Evolutionary conservation across 53 echinoderm and acorn worm genomes (phyloP).

Genomic region (Luidia sarsii): DNA sequence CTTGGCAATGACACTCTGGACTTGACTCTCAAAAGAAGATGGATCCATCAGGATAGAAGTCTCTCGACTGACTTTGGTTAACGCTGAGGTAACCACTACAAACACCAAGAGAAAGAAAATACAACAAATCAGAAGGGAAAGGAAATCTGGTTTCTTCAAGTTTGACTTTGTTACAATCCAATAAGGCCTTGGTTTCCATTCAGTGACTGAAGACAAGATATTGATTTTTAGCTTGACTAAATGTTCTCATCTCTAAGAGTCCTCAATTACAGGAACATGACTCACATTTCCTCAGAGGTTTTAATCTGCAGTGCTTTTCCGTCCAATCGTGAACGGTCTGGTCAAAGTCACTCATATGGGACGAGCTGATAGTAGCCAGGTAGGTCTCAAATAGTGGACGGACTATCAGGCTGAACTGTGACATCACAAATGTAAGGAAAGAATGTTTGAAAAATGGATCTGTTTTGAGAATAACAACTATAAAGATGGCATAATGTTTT

Average conservation of each 20-base stretch:
- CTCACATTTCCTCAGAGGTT: constrained; percentile 56
- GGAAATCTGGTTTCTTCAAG: too few species aligned
- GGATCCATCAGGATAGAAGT: constrained; percentile 83
- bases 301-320: constrained; percentile 81
- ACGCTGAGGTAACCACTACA: constrained; percentile 80
- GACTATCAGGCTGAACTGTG: constrained; percentile 88
- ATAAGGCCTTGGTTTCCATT: too few species aligned
- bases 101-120: not conserved
- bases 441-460: too few species aligned
- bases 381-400: constrained; percentile 77
- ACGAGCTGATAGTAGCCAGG: constrained; percentile 63
- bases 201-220: too few species aligned
- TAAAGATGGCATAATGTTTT: too few species aligned
- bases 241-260: too few species aligned
- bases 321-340: constrained; percentile 79
- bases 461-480: too few species aligned
- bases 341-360: constrained; percentile 68
- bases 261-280: too few species aligned
- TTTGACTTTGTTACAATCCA: too few species aligned
- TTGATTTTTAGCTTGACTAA: too few species aligned
- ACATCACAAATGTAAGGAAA: too few species aligned
- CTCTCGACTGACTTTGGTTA: constrained; percentile 82
- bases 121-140: too few species aligned
- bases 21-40: constrained; percentile 65
- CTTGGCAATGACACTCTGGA: constrained; percentile 57